Evolutionary conservation across 2,797 vertebrate genomes (phyloP).

Genomic region (Coregonus suidteri): DNA sequence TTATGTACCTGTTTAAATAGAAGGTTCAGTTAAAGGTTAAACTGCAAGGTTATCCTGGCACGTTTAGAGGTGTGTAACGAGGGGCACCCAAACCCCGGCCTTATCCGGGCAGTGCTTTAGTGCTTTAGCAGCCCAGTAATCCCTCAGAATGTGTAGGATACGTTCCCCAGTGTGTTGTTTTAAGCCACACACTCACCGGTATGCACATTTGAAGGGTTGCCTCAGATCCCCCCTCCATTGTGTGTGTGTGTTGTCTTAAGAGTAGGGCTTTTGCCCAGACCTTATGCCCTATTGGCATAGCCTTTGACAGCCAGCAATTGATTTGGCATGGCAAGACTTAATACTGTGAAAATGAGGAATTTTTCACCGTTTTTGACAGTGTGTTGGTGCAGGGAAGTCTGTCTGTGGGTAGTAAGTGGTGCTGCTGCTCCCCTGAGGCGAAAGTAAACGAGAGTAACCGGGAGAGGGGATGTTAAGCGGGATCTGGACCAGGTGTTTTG

Average conservation of each 20-base stretch:
- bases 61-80: not conserved
- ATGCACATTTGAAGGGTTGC: not conserved
- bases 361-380: not conserved
- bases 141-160: constrained; percentile 65
- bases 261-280: not conserved
- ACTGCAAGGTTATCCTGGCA: no score
- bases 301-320: not conserved
- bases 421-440: constrained; percentile 5
- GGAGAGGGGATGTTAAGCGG: constrained; percentile 27
- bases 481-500: constrained; percentile 29
- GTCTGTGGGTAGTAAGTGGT: not conserved
- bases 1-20: no score
- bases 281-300: not conserved
- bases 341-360: not conserved
- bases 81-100: constrained; percentile 25
- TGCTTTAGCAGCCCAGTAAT: constrained; percentile 54
- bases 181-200: not conserved
- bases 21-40: no score
- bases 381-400: not conserved
- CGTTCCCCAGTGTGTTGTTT: constrained; percentile 32
- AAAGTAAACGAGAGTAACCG: constrained; percentile 1
- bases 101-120: constrained; percentile 55
- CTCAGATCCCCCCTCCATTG: not conserved
- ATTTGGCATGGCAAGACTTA: not conserved
- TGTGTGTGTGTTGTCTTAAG: constrained; percentile 2